Base-by-base conservation (phyloP, 2,797 vertebrate genomes). In the Heterohyrax brucei region DNA sequence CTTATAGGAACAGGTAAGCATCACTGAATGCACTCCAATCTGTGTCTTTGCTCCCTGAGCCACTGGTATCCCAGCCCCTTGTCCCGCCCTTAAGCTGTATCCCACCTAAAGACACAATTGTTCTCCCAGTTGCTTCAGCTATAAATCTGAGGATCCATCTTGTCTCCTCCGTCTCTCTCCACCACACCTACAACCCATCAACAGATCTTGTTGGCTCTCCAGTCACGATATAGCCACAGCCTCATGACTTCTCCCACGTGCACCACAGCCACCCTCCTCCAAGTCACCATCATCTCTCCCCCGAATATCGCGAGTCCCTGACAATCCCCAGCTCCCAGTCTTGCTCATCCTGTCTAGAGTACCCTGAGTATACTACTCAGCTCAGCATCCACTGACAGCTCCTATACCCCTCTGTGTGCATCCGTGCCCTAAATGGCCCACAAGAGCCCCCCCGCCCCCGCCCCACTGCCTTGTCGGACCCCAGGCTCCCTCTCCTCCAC, bases 61-160 rank as follows among this genome's bases (percentile, higher is more conserved):
- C 9, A 1, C 4, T 59, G 19, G 26, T 2, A 10, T 28, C 46
- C 14, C 24, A 14, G 79, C 3, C 16, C 33, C 75, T 19, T 56
- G 28, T 6, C 46, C 5, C 0, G 44, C 33, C 6, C 64, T 24
- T 53, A 44, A 10, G 18, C 56, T 53, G 4, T 61, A 16, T 68
- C 59, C 56, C 19, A 33, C 61, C n/a, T 4, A 86, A 33, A 70
- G 68, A 62, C 0, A 2, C 0, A 7, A 21, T 8, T 21, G 0
- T 13, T 64, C 85, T 86, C 46, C 72, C 56, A 26, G 26, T 3
- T 10, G 48, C 62, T 91, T 59, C 14, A 6, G 76, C 46, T 68
- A 12, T 3, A 12, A 2, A 4, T 61, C 53, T 44, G 22, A 26
- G 26, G 9, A 75, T 26, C 7, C 5, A 10, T 7, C 21, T 48